Evolutionary conservation across 2,888 invertebrate genomes (phyloP), one percentile per base, ranked within the genome.

Genomic region (Melanophora roralis): DNA sequence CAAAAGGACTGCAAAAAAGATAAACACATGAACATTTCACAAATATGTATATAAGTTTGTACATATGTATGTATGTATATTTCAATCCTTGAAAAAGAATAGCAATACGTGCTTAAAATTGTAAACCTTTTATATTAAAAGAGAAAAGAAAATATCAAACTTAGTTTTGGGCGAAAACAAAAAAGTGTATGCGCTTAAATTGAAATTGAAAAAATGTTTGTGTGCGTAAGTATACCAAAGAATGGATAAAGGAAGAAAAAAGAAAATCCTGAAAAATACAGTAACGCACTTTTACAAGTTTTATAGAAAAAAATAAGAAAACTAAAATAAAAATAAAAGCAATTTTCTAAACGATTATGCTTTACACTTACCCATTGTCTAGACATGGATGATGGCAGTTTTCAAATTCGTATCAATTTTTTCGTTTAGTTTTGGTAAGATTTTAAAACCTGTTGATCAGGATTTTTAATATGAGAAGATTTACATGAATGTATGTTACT

Each of bases 281-380:
- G 69, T 69, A 69, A 57, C 34, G 47, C 51, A 3, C 6, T 53
- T 55, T 62, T 5, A 38, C 59, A 75, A 75, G 53, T 68, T 68
- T 62, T 38, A 55, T 27, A 27, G 4, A 47, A 38, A 23, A 9
- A 47, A 36, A 47, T 4, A 45, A 27, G 27, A 40, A 40, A 1
- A 36, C n/a, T n/a, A 3, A 14, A 0, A 36, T 12, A 12, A 9
- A 14, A 5, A n/a, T 27, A 2, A 14, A 60, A 34, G 34, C 27
- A 5, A 27, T 27, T 27, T 5, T 6, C 32, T 62, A 47, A 16
- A 14, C 23, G 9, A 45, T 43, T 14, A 62, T 68, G 57, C 57
- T 65, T 57, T 73, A 34, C 32, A 75, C 75, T 68, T 69, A 76
- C 75, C 68, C 38, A 47, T 38, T 69, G 75, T 43, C n/a, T 47